A percentile compares a stretch with the other conserved stretches of the same genome.
phyloP scores from a whole-genome alignment of 53 echinoderm and acorn worm genomes.

The Henricia sp. region DNA sequence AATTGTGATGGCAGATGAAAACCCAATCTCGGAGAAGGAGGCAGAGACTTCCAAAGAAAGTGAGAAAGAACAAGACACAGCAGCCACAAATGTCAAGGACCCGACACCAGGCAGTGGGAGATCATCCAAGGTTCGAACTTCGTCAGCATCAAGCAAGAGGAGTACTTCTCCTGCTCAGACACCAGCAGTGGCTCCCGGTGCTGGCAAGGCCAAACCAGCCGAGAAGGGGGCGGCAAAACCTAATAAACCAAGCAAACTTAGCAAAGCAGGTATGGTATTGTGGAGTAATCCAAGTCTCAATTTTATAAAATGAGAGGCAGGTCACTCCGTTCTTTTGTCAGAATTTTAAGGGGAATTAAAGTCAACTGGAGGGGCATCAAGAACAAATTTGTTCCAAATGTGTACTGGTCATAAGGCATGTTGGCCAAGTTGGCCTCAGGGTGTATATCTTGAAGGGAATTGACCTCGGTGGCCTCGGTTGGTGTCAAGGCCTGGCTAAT shows the following conservation, averaged over 20 bases:
- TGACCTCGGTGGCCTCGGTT: no score
- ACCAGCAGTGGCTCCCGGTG: not conserved
- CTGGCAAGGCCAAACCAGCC: conserved; percentile 24
- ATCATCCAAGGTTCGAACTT: conserved; percentile 21
- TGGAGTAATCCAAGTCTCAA: no score
- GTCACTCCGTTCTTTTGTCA: no score
- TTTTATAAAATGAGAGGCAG: no score
- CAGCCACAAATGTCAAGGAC: not conserved
- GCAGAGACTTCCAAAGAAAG: conserved; percentile 47
- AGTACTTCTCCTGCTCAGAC: conserved; percentile 39
- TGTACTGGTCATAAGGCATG: no score
- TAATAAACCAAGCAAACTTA: conserved; percentile 6
- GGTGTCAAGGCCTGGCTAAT: no score
- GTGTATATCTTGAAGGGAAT: no score
- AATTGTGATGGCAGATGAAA: conserved; percentile 45
- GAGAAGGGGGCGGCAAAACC: conserved; percentile 37
- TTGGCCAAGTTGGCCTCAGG: no score
- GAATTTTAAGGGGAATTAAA: no score
- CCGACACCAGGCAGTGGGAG: conserved; percentile 22
- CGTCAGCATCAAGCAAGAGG: conserved; percentile 41
- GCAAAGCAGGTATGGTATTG: conserved; percentile 13
- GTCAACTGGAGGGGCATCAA: no score
- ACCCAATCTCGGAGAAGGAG: conserved; percentile 51
- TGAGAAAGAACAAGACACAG: conserved; percentile 58
- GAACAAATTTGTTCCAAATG: no score